Evolutionary conservation across 2,888 invertebrate species (phyloP).

Genomic region (Aquatica leii): DNA sequence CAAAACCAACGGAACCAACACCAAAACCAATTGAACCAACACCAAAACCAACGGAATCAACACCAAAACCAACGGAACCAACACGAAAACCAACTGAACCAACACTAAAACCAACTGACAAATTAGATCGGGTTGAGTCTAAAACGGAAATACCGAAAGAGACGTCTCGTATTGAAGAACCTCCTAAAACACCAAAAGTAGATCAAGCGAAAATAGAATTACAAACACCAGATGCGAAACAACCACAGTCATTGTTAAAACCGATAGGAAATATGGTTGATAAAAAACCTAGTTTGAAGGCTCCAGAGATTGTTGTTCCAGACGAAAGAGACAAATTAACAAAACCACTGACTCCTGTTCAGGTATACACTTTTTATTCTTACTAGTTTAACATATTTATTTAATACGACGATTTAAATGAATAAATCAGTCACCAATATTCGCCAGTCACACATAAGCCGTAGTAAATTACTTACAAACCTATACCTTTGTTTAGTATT

Average conservation of each 20-base stretch:
- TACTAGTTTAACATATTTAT: not conserved
- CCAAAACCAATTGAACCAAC: not conserved
- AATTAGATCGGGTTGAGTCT: too few species aligned
- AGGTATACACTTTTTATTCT: constrained; percentile 20
- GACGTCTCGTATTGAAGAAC: too few species aligned
- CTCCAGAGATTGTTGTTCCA: constrained; percentile 38
- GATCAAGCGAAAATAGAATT: not conserved
- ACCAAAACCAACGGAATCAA: not conserved
- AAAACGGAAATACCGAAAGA: too few species aligned
- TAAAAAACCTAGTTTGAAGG: constrained; percentile 41
- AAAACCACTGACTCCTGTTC: constrained; percentile 3
- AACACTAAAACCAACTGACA: not conserved
- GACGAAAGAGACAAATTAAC: constrained; percentile 26
- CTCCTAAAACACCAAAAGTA: not conserved
- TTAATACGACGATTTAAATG: not conserved
- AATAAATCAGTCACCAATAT: too few species aligned
- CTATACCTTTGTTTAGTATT: too few species aligned
- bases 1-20: constrained; percentile 14
- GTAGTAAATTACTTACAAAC: too few species aligned
- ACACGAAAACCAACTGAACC: not conserved
- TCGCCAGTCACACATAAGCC: too few species aligned
- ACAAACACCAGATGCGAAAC: constrained; percentile 28
- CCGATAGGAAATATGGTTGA: constrained; percentile 29
- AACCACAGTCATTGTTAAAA: constrained; percentile 24
- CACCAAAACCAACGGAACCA: not conserved